Evolutionary conservation across 2,113 vertebrate species (phyloP), one percentile per base, ranked within the genome.

Genomic region (Istiophorus platypterus): DNA sequence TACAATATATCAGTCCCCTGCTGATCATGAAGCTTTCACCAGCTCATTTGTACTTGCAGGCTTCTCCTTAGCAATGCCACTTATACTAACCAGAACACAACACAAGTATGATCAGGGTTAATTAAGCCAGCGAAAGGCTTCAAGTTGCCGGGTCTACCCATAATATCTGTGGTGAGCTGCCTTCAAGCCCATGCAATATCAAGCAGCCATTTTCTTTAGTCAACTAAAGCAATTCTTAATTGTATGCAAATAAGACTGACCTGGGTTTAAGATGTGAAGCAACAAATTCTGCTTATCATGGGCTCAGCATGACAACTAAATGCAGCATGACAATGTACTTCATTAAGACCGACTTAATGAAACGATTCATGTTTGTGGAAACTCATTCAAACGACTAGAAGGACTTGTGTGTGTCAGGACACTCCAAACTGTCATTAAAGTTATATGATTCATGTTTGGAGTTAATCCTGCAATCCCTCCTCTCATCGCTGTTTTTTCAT

Each of bases 181-280:
- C 70, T 47, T 74, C 39, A 63, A 74, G 76, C 24, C 17, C 61
- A 0, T 78, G 69, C n/a, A 17, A 63, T 49, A 78, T 79, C 41
- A 71, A 75, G 62, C 65, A 52, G 81, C 65, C 47, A 29, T 75
- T 72, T 71, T 63, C 58, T 82, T 72, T 62, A 20, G 59, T 49
- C 47, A 72, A 57, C 54, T 77, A 72, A 89, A 76, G 54, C 27
- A 22, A 57, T 64, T 87, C 37, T 64, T 90, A 90, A 89, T 92
- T 88, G 51, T 82, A 86, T 91, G 83, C 85, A 91, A 91, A 91
- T 91, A 84, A 68, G 58, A 88, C 37, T 66, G 88, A 87, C 88
- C 90, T n/a, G 4, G 66, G 86, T 92, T 90, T 70, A 81, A 78
- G 69, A 81, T 71, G 39, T 39, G 56, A 80, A 51, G 78, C 68